These are phyloP conservation scores for Macrobrachium rosenbergii DNA, from an alignment of 1,140 invertebrate genomes.

Conservation along the genomic window DNA sequence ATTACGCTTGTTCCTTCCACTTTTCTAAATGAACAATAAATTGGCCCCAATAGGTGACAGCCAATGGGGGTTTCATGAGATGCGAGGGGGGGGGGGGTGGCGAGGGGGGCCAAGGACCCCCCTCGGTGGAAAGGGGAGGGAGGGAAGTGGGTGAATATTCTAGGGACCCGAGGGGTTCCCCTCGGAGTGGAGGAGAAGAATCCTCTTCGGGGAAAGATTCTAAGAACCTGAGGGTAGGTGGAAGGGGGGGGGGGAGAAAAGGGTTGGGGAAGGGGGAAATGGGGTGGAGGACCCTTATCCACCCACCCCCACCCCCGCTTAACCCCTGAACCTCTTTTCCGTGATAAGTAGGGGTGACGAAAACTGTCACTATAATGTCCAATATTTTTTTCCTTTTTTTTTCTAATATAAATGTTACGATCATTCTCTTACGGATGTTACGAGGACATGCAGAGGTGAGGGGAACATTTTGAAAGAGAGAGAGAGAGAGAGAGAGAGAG, in stretches of 20 bases:
- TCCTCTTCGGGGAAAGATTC: no score
- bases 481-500: no score
- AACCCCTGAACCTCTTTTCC: not conserved
- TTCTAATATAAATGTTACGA: no score
- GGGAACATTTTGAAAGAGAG: not conserved
- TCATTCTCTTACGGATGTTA: constrained; percentile 45
- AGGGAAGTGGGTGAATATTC: no score
- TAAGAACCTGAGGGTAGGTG: not conserved
- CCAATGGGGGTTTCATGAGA: constrained; percentile 52
- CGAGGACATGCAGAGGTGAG: not conserved
- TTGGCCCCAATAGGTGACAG: constrained; percentile 40
- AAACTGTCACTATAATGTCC: constrained; percentile 10
- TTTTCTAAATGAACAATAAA: constrained; percentile 62
- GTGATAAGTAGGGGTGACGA: constrained; percentile 49
- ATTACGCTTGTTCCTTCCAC: constrained; percentile 60
- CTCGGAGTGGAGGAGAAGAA: no score
- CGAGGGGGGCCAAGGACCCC: no score
- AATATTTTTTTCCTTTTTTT: constrained; percentile 7
- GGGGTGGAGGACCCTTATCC: no score
- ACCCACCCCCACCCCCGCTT: not conserved
- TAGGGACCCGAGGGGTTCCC: no score
- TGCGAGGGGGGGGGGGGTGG: not conserved
- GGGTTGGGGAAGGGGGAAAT: no score
- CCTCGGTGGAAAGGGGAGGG: no score
- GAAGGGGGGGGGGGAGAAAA: not conserved